These are phyloP conservation scores for Protophormia terraenovae DNA, from an alignment of 2,888 invertebrate genomes.

Conservation along the genomic window DNA sequence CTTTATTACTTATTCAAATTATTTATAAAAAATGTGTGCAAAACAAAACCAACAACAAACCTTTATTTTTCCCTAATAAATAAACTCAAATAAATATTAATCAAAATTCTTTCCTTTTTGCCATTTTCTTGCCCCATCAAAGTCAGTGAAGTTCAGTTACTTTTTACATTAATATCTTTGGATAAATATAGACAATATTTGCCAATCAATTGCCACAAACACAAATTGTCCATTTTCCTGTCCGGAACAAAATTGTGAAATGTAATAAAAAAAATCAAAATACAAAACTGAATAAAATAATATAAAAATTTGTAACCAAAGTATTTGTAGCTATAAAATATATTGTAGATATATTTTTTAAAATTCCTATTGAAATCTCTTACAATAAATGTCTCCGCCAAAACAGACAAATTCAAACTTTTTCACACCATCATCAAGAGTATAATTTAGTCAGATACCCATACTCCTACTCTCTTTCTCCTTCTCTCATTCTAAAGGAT, in stretches of 20 bases:
- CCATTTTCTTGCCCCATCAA: conserved; percentile 10
- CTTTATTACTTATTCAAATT: not conserved
- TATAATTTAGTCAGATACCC: conserved; percentile 55
- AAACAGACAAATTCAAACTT: conserved; percentile 65
- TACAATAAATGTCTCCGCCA: conserved; percentile 75
- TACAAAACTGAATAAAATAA: conserved; percentile 54
- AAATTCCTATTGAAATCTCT: conserved; percentile 79
- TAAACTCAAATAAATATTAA: conserved; percentile 73
- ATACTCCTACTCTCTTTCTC: too few relatives aligned
- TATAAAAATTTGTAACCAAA: conserved; percentile 52
- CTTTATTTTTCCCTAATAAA: conserved; percentile 19
- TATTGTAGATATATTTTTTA: conserved; percentile 14
- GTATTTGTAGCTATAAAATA: conserved; percentile 51
- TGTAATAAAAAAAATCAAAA: conserved; percentile 78
- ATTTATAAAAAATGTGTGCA: not conserved
- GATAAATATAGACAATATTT: conserved; percentile 73
- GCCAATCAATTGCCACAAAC: conserved; percentile 80
- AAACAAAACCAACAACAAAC: not conserved
- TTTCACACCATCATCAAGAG: conserved; percentile 59
- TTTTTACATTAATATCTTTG: not conserved
- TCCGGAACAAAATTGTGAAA: conserved; percentile 78
- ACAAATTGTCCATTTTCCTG: conserved; percentile 81
- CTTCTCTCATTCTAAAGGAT: too few relatives aligned
- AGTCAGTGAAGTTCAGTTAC: conserved; percentile 40
- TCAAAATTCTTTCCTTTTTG: conserved; percentile 73